phyloP scores from a whole-genome alignment of 1,140 invertebrate genomes.

The Pararge aegeria region DNA sequence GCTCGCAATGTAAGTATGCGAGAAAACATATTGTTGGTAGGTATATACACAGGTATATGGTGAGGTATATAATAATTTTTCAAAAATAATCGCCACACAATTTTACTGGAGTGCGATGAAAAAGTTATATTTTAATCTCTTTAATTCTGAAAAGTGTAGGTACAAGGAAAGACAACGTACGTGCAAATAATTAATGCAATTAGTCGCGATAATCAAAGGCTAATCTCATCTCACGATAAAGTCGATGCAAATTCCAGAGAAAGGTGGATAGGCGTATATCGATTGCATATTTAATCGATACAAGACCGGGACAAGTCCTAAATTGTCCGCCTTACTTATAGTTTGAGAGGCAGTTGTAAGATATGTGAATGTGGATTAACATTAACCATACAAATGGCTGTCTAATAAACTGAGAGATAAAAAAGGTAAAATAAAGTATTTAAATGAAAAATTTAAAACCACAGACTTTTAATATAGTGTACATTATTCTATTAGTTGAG shows the following conservation, averaged over 20 bases:
- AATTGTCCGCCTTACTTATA: constrained; percentile 17
- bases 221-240: constrained; percentile 30
- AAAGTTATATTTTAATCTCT: background rate
- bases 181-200: constrained; percentile 15
- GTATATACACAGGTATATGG: too few relatives aligned
- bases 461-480: too few relatives aligned
- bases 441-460: too few relatives aligned
- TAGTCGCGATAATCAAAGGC: constrained; percentile 14
- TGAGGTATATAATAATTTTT: too few relatives aligned
- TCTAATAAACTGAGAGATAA: too few relatives aligned
- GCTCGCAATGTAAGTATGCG: too few relatives aligned
- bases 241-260: constrained; percentile 34
- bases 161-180: background rate
- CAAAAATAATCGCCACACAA: too few relatives aligned
- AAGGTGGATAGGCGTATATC: constrained; percentile 42
- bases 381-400: too few relatives aligned
- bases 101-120: too few relatives aligned
- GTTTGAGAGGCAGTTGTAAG: background rate
- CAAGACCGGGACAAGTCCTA: constrained; percentile 26
- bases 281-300: constrained; percentile 36
- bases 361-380: background rate
- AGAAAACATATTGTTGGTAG: too few relatives aligned
- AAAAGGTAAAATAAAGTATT: too few relatives aligned
- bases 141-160: background rate
- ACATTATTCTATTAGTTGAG: too few relatives aligned